Evolutionary conservation across 1,140 invertebrate genomes (phyloP).

Genomic region (Coelopa frigida): DNA sequence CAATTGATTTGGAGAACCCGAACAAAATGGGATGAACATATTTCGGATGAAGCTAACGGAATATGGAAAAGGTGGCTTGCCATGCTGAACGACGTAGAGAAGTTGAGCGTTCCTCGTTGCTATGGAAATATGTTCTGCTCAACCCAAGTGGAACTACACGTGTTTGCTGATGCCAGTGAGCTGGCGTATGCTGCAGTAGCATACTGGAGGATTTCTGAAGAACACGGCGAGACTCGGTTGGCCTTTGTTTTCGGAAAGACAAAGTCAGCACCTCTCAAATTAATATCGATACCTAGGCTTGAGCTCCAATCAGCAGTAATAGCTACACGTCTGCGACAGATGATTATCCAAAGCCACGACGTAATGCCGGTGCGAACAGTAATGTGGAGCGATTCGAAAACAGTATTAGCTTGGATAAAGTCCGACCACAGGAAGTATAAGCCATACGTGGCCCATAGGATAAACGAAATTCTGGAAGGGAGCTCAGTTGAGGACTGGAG

Average conservation of each 20-base stretch:
- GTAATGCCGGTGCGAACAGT: conserved; percentile 5
- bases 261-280: conserved; percentile 27
- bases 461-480: conserved; percentile 1
- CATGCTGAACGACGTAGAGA: conserved; percentile 9
- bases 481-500: conserved; percentile 15
- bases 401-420: conserved; percentile 32
- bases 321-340: conserved; percentile 12
- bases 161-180: conserved; percentile 26
- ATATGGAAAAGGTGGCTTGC: conserved; percentile 5
- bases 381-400: conserved; percentile 36
- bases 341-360: conserved; percentile 1
- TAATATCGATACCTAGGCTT: conserved; percentile 21
- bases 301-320: conserved; percentile 30
- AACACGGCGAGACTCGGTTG: conserved; percentile 1
- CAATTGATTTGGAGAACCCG: conserved; percentile 34
- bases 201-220: not conserved
- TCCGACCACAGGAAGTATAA: conserved; percentile 25
- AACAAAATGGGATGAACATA: conserved; percentile 15
- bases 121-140: not conserved
- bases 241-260: conserved; percentile 20
- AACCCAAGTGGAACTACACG: not conserved
- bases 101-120: conserved; percentile 4
- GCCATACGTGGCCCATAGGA: conserved; percentile 20
- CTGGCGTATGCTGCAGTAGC: conserved; percentile 26
- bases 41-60: not conserved